A percentile compares a stretch with the other conserved stretches of the same genome.
phyloP scores from a whole-genome alignment of 1,140 invertebrate genomes.

The Leptinotarsa texana region DNA sequence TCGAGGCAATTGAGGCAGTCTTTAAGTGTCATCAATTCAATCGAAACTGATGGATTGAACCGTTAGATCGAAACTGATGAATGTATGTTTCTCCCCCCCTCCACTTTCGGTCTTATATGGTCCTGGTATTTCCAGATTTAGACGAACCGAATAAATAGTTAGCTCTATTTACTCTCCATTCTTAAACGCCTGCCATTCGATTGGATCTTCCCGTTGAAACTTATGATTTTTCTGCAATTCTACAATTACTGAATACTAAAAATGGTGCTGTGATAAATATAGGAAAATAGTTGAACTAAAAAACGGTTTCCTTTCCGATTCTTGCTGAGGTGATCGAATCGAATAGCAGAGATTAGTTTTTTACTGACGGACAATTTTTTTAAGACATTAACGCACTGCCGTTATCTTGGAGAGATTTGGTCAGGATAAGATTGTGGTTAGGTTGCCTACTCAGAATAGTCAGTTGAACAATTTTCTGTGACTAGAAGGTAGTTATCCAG shows the following conservation, averaged over 20 bases:
- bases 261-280: slow-evolving; percentile 28
- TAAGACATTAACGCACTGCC: slow-evolving; percentile 18
- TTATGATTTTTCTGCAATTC: slow-evolving; percentile 29
- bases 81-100: no score
- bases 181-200: not conserved
- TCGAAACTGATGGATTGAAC: not conserved
- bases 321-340: not conserved
- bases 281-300: slow-evolving; percentile 18
- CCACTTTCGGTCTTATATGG: no score
- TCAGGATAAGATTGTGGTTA: not conserved
- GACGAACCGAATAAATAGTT: no score
- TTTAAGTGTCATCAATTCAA: slow-evolving; percentile 15
- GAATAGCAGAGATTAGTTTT: not conserved
- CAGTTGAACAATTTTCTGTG: no score
- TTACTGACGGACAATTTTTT: not conserved
- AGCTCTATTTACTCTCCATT: not conserved
- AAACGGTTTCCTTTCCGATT: slow-evolving; percentile 2
- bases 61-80: no score
- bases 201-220: slow-evolving; percentile 2
- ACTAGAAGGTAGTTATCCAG: no score
- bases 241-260: slow-evolving; percentile 16
- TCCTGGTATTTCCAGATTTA: no score
- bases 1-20: slow-evolving; percentile 30
- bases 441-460: no score
- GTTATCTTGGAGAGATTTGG: not conserved